A percentile compares a stretch with the other conserved stretches of the same genome.
Conservation (phyloP, 2,797 vertebrate genomes). For the Poecile montanus region DNA sequence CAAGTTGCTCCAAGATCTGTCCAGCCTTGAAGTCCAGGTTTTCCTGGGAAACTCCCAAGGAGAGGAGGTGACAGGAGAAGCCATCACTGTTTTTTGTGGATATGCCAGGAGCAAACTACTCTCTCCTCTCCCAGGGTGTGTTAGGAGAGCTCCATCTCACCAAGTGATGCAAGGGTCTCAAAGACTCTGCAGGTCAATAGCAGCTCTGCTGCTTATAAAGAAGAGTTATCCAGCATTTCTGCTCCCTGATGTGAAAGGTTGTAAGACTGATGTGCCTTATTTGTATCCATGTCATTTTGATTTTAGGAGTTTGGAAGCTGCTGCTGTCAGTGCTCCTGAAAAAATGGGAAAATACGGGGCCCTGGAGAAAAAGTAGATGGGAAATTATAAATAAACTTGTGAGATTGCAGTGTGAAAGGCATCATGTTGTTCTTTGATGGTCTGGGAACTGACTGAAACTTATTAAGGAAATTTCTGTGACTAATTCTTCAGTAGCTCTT, state of each 20-base stretch:
- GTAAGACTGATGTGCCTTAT: background rate
- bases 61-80: background rate
- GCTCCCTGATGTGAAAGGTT: background rate
- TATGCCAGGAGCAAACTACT: background rate
- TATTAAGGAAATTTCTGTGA: background rate
- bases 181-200: background rate
- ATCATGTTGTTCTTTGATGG: background rate
- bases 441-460: background rate
- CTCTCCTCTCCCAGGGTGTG: background rate
- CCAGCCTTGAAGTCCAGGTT: background rate
- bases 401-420: background rate
- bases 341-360: background rate
- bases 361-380: background rate
- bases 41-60: background rate
- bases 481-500: background rate
- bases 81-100: background rate
- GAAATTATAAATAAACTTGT: background rate
- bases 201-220: background rate
- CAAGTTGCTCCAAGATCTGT: background rate
- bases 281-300: background rate
- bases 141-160: background rate
- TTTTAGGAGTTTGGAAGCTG: background rate
- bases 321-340: background rate
- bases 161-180: rapidly evolving
- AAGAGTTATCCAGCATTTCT: background rate